Evolutionary conservation across 2,113 vertebrate species (phyloP), one percentile per base, ranked within the genome.

Genomic region (Chiloscyllium plagiosum): DNA sequence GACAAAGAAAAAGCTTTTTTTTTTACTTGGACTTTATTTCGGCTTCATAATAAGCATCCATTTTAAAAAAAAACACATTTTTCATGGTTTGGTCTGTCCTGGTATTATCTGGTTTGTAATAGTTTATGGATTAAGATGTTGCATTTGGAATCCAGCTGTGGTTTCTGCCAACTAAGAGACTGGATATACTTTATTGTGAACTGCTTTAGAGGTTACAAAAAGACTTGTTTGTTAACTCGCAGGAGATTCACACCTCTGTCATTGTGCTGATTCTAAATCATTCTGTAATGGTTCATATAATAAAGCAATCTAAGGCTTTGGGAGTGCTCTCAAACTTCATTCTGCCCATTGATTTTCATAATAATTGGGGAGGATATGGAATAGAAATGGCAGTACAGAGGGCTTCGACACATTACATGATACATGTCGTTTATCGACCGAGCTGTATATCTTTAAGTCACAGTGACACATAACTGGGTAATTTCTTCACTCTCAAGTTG

Each of bases 271-370:
- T 47, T 29, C 42, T 72, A 95, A 95, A 95, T 95, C 24, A 72
- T 95, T 95, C 68, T 47, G 93, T 95, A 50, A 95, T 95, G 92
- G 65, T 68, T 94, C 20, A 37, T 68, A 70, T 94, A 47, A 69
- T 94, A 47, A 72, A 95, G 68, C 93, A 95, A 95, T 95, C 93
- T 70, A 50, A 95, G 47, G 66, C 93, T 95, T 69, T 68, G 6
- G 15, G 42, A 94, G 92, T 94, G 92, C 22, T 72, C 93, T 95
- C 93, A 70, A 95, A 70, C 68, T 95, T 72, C 26, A 29, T 70
- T 95, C 22, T 47, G 33, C 42, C 47, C 66, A 70, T 95, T 95
- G 93, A 95, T 95, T 95, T 95, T 72, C 68, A 95, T 95, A 50
- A 17, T 72, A 70, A 95, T 95, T 70, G 93, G 13, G 68, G 66